Percentiles rank a stretch among this genome's conserved stretches.
Conservation (phyloP, 2,888 invertebrate genomes). For the Agonum fuliginosum region DNA sequence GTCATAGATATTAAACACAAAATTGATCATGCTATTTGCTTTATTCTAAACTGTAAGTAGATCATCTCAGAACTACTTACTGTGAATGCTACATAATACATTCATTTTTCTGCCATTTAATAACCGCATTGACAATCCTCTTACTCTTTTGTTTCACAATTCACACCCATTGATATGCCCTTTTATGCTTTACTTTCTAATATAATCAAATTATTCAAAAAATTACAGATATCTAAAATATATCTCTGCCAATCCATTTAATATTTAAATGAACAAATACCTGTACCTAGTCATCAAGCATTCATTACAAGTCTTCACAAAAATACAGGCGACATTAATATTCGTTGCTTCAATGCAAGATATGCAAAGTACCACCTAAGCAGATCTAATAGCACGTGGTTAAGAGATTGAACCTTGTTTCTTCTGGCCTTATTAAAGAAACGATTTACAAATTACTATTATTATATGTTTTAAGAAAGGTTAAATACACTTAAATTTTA, state of each 20-base stretch:
- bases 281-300: constrained; percentile 26
- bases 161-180: constrained; percentile 48
- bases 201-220: constrained; percentile 43
- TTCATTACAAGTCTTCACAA: constrained; percentile 3
- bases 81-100: background rate
- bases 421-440: too few relatives aligned
- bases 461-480: too few relatives aligned
- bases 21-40: too few relatives aligned
- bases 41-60: constrained; percentile 15
- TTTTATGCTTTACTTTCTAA: constrained; percentile 44
- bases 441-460: too few relatives aligned
- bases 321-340: constrained; percentile 35
- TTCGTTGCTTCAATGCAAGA: background rate
- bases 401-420: too few relatives aligned
- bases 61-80: background rate
- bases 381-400: too few relatives aligned
- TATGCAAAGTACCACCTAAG: constrained; percentile 31
- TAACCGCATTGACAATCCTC: constrained; percentile 33
- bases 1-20: too few relatives aligned
- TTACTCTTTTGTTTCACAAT: constrained; percentile 42
- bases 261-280: constrained; percentile 34
- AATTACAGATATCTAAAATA: constrained; percentile 24
- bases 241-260: constrained; percentile 39
- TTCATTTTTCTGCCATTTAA: constrained; percentile 40
- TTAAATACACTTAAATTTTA: too few relatives aligned